Base-by-base conservation (phyloP, 2,113 vertebrate genomes). In the Pachypanchax playfairii region DNA sequence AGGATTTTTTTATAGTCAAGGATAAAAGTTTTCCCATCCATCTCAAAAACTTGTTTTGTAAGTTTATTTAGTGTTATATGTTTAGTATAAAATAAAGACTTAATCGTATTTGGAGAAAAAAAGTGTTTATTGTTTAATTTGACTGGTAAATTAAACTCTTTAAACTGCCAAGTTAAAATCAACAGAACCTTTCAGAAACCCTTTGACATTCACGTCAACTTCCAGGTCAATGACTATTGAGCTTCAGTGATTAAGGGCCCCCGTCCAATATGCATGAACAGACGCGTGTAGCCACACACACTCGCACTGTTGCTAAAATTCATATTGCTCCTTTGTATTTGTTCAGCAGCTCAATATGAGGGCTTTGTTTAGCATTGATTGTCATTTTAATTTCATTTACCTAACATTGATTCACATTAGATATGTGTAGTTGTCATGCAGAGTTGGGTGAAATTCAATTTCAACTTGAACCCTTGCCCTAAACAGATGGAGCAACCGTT, bases 141-240 rank as follows among this genome's bases (percentile, higher is more conserved):
- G 46, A 56, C 69, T 73, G 46, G 51, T 68, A 41, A 68, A 3
- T 81, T 68, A 59, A 65, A 46, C 29, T 15, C n/a, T 13, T 53
- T 56, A 28, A 70, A 72, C 75, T 64, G 47, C 60, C 71, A 80
- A 78, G 63, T 79, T 84, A 71, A 69, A 83, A 71, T 83, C 80
- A 88, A 79, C 81, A 77, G 82, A 80, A 79, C 67, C 77, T 80
- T 85, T 85, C 65, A 61, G 78, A 78, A 55, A 70, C 80, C 83
- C 81, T 89, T 80, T 83, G 85, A 89, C 82, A 85, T 88, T 82
- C 79, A 69, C 72, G 70, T 88, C 85, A 86, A 79, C 85, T 91
- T 90, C 87, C 87, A 89, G 90, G 90, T 91, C 88, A 91, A 85
- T 59, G 75, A 85, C 79, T 85, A 89, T 85, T 82, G 69, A 88